phyloP scores from a whole-genome alignment of 2,888 invertebrate genomes.

The Spialia ferax region DNA sequence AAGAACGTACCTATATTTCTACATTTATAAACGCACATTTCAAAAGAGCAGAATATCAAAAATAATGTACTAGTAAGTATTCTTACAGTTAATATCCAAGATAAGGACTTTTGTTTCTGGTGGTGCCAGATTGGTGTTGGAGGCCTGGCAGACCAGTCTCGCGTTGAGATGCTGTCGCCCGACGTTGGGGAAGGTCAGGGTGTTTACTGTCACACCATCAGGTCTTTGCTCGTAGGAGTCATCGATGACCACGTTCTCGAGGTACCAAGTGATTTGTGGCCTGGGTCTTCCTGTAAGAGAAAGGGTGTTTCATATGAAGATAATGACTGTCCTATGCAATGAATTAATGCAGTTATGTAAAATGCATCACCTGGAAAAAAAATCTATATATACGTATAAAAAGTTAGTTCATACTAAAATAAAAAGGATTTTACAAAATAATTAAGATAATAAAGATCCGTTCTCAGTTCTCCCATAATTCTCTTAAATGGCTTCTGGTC shows the following conservation, averaged over 20 bases:
- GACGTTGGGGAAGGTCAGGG: conserved; percentile 92
- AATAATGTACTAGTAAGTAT: too few relatives aligned
- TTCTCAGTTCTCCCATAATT: neutral
- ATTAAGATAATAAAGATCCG: neutral
- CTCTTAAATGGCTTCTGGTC: neutral
- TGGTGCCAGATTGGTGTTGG: conserved; percentile 93
- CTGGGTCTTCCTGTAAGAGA: conserved; percentile 89
- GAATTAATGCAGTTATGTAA: too few relatives aligned
- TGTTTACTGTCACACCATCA: conserved; percentile 92
- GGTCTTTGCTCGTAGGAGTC: conserved; percentile 91
- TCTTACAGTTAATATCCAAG: conserved; percentile 94
- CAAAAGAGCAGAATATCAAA: too few relatives aligned
- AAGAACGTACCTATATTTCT: too few relatives aligned
- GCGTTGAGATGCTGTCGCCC: conserved; percentile 94
- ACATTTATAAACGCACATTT: too few relatives aligned
- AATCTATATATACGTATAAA: too few relatives aligned
- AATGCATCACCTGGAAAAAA: too few relatives aligned
- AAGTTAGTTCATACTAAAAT: neutral
- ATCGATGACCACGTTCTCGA: conserved; percentile 94
- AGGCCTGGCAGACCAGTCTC: conserved; percentile 94
- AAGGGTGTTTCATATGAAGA: neutral
- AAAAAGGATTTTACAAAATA: neutral
- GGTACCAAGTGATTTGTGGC: conserved; percentile 93
- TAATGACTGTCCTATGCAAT: too few relatives aligned
- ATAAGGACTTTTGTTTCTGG: conserved; percentile 92